These are phyloP conservation scores for Actias luna DNA, from an alignment of 2,888 invertebrate species.

Conservation along the genomic window DNA sequence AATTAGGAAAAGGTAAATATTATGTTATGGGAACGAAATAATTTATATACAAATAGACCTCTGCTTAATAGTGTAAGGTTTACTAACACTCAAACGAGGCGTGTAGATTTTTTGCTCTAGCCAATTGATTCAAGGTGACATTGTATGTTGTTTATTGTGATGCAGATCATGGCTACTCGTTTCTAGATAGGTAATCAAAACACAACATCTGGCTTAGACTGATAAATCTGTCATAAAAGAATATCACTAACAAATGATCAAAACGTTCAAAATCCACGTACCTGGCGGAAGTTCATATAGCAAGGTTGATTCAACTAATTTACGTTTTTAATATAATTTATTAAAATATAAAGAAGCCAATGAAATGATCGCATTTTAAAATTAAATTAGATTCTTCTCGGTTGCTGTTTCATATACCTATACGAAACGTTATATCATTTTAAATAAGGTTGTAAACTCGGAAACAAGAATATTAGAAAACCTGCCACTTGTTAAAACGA, in stretches of 20 bases:
- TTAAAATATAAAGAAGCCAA: no score
- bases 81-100: not conserved
- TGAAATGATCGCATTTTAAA: not conserved
- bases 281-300: no score
- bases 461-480: not conserved
- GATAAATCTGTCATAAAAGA: not conserved
- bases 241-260: not conserved
- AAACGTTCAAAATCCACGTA: not conserved
- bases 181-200: not conserved
- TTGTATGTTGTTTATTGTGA: not conserved
- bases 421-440: not conserved
- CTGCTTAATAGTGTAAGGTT: no score
- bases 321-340: no score
- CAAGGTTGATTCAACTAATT: no score
- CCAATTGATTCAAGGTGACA: not conserved
- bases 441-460: not conserved
- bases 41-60: no score
- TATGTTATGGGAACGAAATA: no score
- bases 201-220: not conserved
- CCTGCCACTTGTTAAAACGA: no score
- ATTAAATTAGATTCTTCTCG: not conserved
- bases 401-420: not conserved
- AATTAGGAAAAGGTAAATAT: no score
- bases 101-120: not conserved
- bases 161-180: not conserved